Percentiles rank a stretch among this genome's conserved stretches.
Evolutionary conservation across 1,140 invertebrate species (phyloP).

Genomic region (Heliothis virescens): DNA sequence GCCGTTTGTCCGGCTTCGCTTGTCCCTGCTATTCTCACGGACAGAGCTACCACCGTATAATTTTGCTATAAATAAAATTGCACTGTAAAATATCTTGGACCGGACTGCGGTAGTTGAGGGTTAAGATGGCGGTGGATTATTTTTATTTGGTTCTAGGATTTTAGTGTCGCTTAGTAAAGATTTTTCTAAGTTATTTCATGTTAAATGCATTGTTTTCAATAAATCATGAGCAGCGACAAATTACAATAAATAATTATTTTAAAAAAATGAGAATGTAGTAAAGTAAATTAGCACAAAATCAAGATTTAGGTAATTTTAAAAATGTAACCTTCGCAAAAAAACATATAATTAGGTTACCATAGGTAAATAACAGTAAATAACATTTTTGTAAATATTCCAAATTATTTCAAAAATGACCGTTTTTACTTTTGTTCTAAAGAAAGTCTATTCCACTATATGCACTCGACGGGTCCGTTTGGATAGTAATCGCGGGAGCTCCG

Average conservation of each 20-base stretch:
- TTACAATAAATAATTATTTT: neutral
- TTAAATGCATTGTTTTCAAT: no score
- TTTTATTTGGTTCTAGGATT: neutral
- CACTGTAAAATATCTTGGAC: slow-evolving; percentile 73
- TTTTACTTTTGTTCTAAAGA: neutral
- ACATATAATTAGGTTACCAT: no score
- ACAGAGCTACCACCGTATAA: slow-evolving; percentile 66
- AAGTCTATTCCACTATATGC: slow-evolving; percentile 27
- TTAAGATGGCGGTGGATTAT: slow-evolving; percentile 23
- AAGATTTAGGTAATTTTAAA: no score
- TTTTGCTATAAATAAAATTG: slow-evolving; percentile 80
- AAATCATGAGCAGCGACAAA: neutral
- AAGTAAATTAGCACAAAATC: no score
- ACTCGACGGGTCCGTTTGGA: neutral
- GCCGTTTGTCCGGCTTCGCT: slow-evolving; percentile 35
- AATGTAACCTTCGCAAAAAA: no score
- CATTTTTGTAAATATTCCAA: no score
- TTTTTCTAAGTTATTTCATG: neutral
- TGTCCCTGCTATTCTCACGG: slow-evolving; percentile 71
- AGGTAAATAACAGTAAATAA: no score
- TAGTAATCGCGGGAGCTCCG: slow-evolving; percentile 42
- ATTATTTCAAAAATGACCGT: no score
- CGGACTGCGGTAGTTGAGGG: slow-evolving; percentile 25
- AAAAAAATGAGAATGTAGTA: no score
- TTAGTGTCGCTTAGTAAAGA: neutral